Conservation (phyloP, 2,888 invertebrate species). For the Isotomurus palustris region DNA sequence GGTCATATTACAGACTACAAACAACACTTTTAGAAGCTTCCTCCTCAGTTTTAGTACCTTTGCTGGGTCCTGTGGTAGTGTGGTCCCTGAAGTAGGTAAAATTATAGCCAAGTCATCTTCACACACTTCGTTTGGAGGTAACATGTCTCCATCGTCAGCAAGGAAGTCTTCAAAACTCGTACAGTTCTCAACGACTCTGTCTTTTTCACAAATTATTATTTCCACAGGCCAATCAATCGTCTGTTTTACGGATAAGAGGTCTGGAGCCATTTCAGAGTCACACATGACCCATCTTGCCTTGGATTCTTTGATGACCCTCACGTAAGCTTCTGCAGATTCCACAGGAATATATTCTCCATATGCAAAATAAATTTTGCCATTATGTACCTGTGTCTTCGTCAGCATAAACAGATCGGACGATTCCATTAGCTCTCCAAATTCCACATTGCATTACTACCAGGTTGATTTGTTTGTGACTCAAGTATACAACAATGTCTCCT, state of each 20-base stretch:
- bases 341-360: not conserved
- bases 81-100: constrained; percentile 39
- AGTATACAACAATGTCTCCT: constrained; percentile 37
- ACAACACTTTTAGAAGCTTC: not conserved
- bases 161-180: constrained; percentile 14
- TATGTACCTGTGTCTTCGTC: constrained; percentile 36
- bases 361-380: not conserved
- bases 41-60: constrained; percentile 2
- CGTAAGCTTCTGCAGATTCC: constrained; percentile 21
- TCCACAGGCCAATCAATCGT: constrained; percentile 30
- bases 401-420: constrained; percentile 33
- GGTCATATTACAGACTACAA: constrained; percentile 5
- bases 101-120: constrained; percentile 30
- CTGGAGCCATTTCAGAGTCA: constrained; percentile 22
- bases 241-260: constrained; percentile 16
- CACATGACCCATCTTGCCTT: constrained; percentile 37
- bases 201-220: constrained; percentile 18
- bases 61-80: constrained; percentile 37
- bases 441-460: constrained; percentile 28
- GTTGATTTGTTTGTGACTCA: constrained; percentile 32
- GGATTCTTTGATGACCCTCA: constrained; percentile 33
- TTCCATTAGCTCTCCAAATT: constrained; percentile 41
- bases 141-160: constrained; percentile 19
- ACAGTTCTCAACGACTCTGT: not conserved
- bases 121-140: constrained; percentile 16